These are phyloP conservation scores for Condylostylus longicornis DNA, from an alignment of 1,140 invertebrate genomes.

Conservation along the genomic window DNA sequence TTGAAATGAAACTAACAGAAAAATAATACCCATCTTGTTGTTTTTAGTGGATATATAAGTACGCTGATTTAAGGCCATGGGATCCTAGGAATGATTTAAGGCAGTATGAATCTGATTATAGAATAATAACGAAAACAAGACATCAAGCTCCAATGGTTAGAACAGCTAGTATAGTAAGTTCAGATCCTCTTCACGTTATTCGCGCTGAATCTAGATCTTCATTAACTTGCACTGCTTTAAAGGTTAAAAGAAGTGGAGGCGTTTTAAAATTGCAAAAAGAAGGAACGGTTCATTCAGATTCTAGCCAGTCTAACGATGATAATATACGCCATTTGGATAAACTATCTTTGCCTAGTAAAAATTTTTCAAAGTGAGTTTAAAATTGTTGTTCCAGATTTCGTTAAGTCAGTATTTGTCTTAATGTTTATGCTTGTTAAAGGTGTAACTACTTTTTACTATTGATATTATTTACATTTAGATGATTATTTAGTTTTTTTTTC, in stretches of 20 bases:
- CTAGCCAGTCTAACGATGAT: conserved; percentile 15
- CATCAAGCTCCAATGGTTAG: conserved; percentile 54
- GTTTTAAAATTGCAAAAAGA: background rate
- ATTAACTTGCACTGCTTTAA: conserved; percentile 6
- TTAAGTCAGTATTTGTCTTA: background rate
- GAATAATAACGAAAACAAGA: conserved; percentile 54
- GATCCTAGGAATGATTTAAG: conserved; percentile 66
- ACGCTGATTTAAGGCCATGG: conserved; percentile 62
- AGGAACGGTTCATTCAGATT: conserved; percentile 17
- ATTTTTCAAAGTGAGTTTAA: conserved; percentile 1
- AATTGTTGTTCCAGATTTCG: conserved; percentile 10
- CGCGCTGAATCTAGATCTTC: conserved; percentile 7
- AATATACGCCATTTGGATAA: background rate
- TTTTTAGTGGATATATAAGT: conserved; percentile 55
- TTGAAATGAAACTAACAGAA: too few species aligned
- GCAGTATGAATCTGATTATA: conserved; percentile 61
- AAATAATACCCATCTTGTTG: too few species aligned
- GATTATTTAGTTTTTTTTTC: conserved; percentile 3
- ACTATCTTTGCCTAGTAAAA: background rate
- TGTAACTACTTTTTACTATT: background rate
- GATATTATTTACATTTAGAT: conserved; percentile 1
- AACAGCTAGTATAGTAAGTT: conserved; percentile 43
- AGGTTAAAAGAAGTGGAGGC: conserved; percentile 2
- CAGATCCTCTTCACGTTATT: conserved; percentile 35
- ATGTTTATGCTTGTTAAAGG: conserved; percentile 4